These are phyloP conservation scores for Portunus trituberculatus DNA, from an alignment of 1,140 invertebrate genomes.

Conservation along the genomic window DNA sequence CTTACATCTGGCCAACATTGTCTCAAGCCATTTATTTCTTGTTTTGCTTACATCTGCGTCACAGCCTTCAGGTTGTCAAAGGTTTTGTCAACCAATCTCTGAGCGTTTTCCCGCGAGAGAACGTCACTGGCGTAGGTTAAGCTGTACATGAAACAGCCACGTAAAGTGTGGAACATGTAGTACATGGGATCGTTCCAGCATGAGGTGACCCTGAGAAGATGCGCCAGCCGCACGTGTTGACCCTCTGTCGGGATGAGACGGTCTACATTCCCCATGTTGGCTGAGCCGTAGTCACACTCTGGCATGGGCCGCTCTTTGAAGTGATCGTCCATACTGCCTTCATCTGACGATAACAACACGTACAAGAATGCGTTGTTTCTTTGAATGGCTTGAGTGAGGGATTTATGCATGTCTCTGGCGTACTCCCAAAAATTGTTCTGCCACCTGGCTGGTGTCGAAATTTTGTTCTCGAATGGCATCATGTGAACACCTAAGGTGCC, in stretches of 20 bases:
- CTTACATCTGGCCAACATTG: no score
- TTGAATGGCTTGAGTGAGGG: neutral
- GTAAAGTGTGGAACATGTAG: conserved; percentile 43
- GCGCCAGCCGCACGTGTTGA: conserved; percentile 10
- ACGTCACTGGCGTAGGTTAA: conserved; percentile 22
- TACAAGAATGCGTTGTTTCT: neutral
- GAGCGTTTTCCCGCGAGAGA: neutral
- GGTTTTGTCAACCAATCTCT: neutral
- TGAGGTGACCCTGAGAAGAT: conserved; percentile 5
- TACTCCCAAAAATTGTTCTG: conserved; percentile 47
- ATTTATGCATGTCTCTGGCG: neutral
- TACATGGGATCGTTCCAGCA: neutral
- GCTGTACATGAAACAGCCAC: conserved; percentile 40
- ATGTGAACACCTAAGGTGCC: conserved; percentile 33
- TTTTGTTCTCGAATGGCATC: neutral
- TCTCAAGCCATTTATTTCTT: no score
- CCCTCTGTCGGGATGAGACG: conserved; percentile 34
- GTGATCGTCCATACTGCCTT: neutral
- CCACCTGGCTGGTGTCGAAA: neutral
- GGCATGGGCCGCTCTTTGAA: neutral
- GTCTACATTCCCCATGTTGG: conserved; percentile 50
- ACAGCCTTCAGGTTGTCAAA: neutral
- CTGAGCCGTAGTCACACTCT: neutral
- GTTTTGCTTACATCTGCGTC: neutral
- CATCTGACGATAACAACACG: neutral